Percentiles rank a stretch among this genome's conserved stretches.
Conservation (phyloP, 2,888 invertebrate species). For the Alloplasta piceator region DNA sequence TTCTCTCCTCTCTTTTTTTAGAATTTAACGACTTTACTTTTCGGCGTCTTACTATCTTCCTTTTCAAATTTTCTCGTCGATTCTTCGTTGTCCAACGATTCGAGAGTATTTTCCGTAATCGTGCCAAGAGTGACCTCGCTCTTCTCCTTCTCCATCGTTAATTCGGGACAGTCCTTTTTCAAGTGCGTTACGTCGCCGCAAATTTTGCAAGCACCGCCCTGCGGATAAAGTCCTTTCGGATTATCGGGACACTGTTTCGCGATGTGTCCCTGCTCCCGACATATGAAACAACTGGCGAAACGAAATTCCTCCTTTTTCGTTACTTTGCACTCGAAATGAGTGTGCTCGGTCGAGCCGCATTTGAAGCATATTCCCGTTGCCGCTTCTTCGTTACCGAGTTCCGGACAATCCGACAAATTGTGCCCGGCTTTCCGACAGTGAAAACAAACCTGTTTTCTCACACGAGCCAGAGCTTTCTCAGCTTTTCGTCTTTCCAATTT, state of each 20-base stretch:
- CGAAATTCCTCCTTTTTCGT: conserved; percentile 88
- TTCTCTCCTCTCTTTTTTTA: conserved; percentile 54
- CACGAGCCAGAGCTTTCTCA: conserved; percentile 88
- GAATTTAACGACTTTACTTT: conserved; percentile 79
- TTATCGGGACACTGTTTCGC: conserved; percentile 95
- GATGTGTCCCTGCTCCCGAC: conserved; percentile 94
- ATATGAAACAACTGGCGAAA: conserved; percentile 95
- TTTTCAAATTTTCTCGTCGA: neutral
- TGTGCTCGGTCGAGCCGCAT: conserved; percentile 95
- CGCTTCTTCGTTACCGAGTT: conserved; percentile 85
- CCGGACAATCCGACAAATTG: conserved; percentile 92
- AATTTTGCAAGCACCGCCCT: conserved; percentile 91
- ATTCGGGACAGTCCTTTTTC: conserved; percentile 91
- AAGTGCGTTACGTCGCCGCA: conserved; percentile 95
- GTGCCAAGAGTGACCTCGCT: conserved; percentile 75
- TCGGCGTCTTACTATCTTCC: conserved; percentile 61
- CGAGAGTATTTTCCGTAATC: conserved; percentile 72
- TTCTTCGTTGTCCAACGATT: conserved; percentile 72
- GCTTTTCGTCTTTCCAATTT: conserved; percentile 89
- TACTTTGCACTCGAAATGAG: conserved; percentile 89
- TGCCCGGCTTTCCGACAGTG: conserved; percentile 93
- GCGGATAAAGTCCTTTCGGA: conserved; percentile 93
- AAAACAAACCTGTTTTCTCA: conserved; percentile 90
- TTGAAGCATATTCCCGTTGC: conserved; percentile 92
- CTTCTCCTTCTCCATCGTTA: conserved; percentile 81